Percentiles rank a stretch among this genome's conserved stretches.
These are phyloP conservation scores for Potamarius usumacintae DNA, from an alignment of 2,113 vertebrate genomes.

Conservation along the genomic window DNA sequence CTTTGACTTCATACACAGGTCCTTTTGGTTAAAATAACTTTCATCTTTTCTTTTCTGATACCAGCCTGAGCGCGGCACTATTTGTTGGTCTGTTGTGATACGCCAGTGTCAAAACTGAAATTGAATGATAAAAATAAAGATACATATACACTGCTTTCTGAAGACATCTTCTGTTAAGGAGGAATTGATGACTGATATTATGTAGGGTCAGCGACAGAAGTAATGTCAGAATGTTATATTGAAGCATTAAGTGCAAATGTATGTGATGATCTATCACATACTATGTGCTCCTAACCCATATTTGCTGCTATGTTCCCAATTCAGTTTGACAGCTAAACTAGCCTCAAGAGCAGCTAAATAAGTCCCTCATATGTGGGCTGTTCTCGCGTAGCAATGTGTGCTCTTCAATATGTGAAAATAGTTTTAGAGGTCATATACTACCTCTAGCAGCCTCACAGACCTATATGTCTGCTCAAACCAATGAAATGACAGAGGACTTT, in stretches of 20 bases:
- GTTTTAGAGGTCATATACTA: slow-evolving; percentile 55
- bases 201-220: background rate
- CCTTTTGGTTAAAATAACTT: slow-evolving; percentile 26
- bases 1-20: slow-evolving; percentile 45
- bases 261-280: slow-evolving; percentile 30
- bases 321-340: slow-evolving; percentile 54
- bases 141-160: background rate
- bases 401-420: slow-evolving; percentile 52
- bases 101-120: background rate
- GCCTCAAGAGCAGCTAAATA: slow-evolving; percentile 55
- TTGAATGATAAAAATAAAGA: background rate
- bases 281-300: slow-evolving; percentile 46
- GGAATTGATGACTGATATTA: background rate
- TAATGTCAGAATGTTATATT: slow-evolving; percentile 3
- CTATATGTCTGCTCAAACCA: slow-evolving; percentile 58
- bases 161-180: background rate
- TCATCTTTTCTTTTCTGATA: slow-evolving; percentile 15
- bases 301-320: slow-evolving; percentile 47
- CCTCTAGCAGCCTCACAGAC: slow-evolving; percentile 55
- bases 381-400: slow-evolving; percentile 36
- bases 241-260: slow-evolving; percentile 14
- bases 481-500: slow-evolving; percentile 66
- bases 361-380: slow-evolving; percentile 45
- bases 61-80: background rate
- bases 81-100: slow-evolving; percentile 9